These are phyloP conservation scores for Egretta garzetta DNA, from an alignment of 2,113 vertebrate species.

Conservation along the genomic window DNA sequence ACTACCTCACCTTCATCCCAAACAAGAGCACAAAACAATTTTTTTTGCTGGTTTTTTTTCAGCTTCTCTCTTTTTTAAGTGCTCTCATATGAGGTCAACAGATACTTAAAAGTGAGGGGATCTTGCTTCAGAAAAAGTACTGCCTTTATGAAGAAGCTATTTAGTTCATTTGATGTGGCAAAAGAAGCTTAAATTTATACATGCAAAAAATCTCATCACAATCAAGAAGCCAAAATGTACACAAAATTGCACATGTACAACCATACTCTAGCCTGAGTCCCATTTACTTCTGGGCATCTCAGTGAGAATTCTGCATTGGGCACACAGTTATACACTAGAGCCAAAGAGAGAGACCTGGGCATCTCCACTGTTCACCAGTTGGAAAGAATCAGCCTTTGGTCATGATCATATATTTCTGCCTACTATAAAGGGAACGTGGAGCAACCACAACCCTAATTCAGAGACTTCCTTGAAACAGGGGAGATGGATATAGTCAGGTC, in stretches of 20 bases:
- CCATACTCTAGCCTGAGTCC: neutral
- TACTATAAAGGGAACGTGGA: neutral
- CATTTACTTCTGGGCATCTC: neutral
- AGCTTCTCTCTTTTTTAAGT: neutral
- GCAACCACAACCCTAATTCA: neutral
- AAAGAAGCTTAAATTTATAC: neutral
- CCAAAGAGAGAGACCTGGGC: neutral
- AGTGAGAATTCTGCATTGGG: neutral
- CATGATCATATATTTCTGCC: neutral
- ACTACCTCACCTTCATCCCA: neutral
- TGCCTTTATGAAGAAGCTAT: neutral
- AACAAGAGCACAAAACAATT: neutral
- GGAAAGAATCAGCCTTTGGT: neutral
- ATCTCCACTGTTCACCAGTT: neutral
- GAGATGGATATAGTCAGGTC: neutral
- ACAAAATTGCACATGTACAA: neutral
- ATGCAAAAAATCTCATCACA: neutral
- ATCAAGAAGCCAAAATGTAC: accelerated
- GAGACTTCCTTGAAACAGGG: neutral
- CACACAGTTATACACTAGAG: neutral
- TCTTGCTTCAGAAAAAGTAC: neutral
- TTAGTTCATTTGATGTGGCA: neutral
- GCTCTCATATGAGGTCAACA: neutral
- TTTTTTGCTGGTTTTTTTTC: neutral
- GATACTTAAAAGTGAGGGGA: neutral